Evolutionary conservation across 2,797 vertebrate species (phyloP), one percentile per base, ranked within the genome.

Genomic region (Crypturellus tataupa): DNA sequence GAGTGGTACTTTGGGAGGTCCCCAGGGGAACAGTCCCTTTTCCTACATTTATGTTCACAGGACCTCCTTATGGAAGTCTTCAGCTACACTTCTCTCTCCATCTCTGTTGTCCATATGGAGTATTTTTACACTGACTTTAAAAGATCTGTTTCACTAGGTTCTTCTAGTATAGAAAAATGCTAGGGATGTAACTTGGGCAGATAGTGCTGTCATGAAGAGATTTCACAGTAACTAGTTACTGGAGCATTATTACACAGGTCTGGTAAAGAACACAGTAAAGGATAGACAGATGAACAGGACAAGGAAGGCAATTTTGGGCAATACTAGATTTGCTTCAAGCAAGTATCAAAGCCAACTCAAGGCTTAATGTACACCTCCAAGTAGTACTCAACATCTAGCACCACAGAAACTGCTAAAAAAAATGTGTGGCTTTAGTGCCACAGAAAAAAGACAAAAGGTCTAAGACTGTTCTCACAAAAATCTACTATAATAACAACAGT

Each of bases 41-140:
- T 71, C 14, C 7, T 33, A 5, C 6, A 10, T 72, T 79, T 84
- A 71, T 77, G 44, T 21, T 23, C 24, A 76, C 7, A 49, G 14
- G 12, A 72, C 16, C 2, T 39, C 51, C 24, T 53, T 76, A 40
- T 80, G 39, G 7, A 84, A 72, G 14, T 31, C 44, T 60, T 51
- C 12, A 58, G 10, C 2, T 39, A 35, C 21, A 80, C 11, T 51
- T 70, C 9, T 25, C n/a, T 75, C 47, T 75, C 47, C 16, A 8
- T 6, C 12, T 35, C 10, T 0, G 0, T 4, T 60, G 15, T 53
- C 37, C 64, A 24, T 15, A 16, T 18, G 49, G 33, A 59, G 21
- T 87, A 27, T 47, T 6, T 31, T 19, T 58, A 20, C 10, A 14
- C 33, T 63, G 70, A 17, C 18, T 70, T 6, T 17, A 27, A 60